Base-by-base conservation (phyloP, 2,113 vertebrate species). In the Stictonetta naevosa region DNA sequence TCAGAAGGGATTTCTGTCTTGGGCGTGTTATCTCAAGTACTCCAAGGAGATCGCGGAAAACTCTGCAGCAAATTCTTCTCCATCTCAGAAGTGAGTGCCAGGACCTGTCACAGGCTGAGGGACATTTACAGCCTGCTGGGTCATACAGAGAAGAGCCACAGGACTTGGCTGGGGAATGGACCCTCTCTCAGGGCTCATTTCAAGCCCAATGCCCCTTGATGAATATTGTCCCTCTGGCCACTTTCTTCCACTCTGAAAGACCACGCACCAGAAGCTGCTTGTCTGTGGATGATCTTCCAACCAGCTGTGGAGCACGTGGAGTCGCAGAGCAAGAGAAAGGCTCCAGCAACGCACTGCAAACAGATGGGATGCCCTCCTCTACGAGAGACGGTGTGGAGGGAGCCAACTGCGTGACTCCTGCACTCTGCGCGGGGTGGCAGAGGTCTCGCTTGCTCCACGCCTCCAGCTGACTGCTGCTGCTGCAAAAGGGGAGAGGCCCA, bases 341-440 rank as follows among this genome's bases (percentile, higher is more conserved):
- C 14, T 93, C 50, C 84, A 87, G 42, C 48, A 17, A 29, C 33
- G 44, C 0, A 0, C 36, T 83, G 46, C 52, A 66, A 53, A 21
- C 1, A 20, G 26, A 19, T 31, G 81, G 55, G 19, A n/a, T 2
- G 0, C 42, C 48, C 25, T 22, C 15, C 20, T 55, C 25, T 13
- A 38, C 48, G 64, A 48, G 22, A 60, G 26, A 15, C 17, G 21
- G 29, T 2, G 40, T 13, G n/a, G 36, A 86, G 38, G 19, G n/a
- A 88, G 13, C 36, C 23, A n/a, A 52, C 31, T 17, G 64, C 33
- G 28, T 0, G 0, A 69, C n/a, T 18, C 18, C 34, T 5, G 2
- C 68, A 10, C 19, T 0, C 1, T 8, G 10, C 4, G 0, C 6
- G n/a, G 64, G n/a, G 33, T 11, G n/a, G 52, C n/a, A 55, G 0